Evolutionary conservation across 2,113 vertebrate genomes (phyloP), one percentile per base, ranked within the genome.

Genomic region (Blennius ocellaris): DNA sequence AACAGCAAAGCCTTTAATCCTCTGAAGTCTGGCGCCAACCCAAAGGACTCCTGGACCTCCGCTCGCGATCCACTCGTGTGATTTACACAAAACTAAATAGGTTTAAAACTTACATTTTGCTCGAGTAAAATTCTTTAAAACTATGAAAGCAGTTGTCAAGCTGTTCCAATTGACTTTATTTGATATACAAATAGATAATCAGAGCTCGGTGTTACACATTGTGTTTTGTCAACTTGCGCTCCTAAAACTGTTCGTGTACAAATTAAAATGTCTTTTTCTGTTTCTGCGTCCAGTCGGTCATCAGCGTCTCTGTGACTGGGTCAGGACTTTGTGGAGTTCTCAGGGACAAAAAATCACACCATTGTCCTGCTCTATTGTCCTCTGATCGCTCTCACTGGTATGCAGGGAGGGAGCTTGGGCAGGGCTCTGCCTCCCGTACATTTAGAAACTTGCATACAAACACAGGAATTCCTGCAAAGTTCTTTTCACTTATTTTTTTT

Each of bases 381-480:
- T 79, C 48, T 52, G 64, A 56, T 69, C 75, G 68, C 86, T 90
- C 84, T 92, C 86, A 39, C 83, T 90, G 84, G 88, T 82, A 84
- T 90, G 78, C 77, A 79, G 83, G 76, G 51, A 76, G 63, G 51
- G 69, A 75, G 21, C 21, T 2, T 30, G 86, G 84, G 81, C 81
- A 83, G 86, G 86, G 84, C 75, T 57, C 48, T 53, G 88, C 45
- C 71, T 69, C 73, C 21, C 82, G 66, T 91, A 90, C 87, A 86
- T 90, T 90, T 91, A 88, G 82, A 83, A 73, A 71, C 76, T 64
- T 17, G 3, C 52, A 74, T 81, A 93, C 92, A 94, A 93, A 94
- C 73, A 38, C 92, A 92, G 92, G 92, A 94, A 92, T 92, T 94
- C 92, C 93, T 93, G 90, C 48, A 9, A 82, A 67, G 65, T 76